Percentiles rank a stretch among this genome's conserved stretches.
Conservation (phyloP, 1,140 invertebrate genomes). For the Dendrolimus kikuchii region DNA sequence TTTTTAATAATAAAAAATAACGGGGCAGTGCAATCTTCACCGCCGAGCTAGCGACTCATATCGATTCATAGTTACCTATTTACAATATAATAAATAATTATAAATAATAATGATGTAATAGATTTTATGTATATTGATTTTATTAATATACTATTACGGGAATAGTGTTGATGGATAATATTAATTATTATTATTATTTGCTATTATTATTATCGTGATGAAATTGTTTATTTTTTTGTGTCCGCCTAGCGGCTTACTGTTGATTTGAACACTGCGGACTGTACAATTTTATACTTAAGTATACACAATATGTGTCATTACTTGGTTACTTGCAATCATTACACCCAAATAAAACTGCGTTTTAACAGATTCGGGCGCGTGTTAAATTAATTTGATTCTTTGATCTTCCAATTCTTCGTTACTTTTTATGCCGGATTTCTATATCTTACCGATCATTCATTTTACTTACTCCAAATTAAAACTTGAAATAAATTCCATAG, state of each 20-base stretch:
- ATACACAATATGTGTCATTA: constrained; percentile 43
- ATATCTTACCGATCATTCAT: no score
- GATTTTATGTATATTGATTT: constrained; percentile 40
- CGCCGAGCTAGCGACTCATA: constrained; percentile 15
- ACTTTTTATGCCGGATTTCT: no score
- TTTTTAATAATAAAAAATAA: background rate
- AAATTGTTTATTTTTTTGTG: constrained; percentile 21
- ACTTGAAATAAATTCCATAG: no score
- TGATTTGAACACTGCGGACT: constrained; percentile 46
- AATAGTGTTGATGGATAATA: background rate
- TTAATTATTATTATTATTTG: constrained; percentile 9
- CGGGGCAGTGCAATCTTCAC: constrained; percentile 11
- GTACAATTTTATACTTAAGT: no score
- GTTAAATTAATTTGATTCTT: no score
- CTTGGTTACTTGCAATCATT: constrained; percentile 35
- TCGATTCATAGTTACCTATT: constrained; percentile 42
- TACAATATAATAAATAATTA: constrained; percentile 28
- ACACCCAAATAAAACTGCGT: no score
- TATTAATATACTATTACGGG: constrained; percentile 28
- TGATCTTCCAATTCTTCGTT: no score
- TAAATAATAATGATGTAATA: no score
- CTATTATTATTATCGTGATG: constrained; percentile 21
- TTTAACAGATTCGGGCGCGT: no score
- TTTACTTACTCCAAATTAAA: no score
- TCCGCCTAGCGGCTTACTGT: constrained; percentile 36